Evolutionary conservation across 2,113 vertebrate genomes (phyloP), one percentile per base, ranked within the genome.

Genomic region (Eudorcas thomsonii): DNA sequence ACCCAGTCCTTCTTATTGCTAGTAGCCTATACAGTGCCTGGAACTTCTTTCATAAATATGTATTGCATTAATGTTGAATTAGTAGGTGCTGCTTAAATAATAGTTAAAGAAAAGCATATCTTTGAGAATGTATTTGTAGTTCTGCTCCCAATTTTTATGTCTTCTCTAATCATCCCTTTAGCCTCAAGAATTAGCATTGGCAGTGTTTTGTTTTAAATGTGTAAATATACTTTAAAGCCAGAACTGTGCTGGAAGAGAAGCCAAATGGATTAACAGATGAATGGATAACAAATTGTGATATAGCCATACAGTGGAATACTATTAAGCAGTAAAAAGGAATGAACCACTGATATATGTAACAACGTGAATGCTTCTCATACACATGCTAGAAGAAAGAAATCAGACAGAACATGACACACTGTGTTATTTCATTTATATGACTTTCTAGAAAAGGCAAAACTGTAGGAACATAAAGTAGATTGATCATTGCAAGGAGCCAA

Each of bases 201-300:
- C 28, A 92, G 12, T 11, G 50, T 97, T 97, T 95, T 98, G 12
- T 87, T 95, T 96, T 96, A 82, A 98, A 92, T 71, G 19, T 71
- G 67, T 84, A 50, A 93, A 28, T 91, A 54, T 64, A 88, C 80
- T 95, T 94, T 91, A 88, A 96, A 87, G 89, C 62, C 86, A 94
- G 30, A 88, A 93, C 30, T 89, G 82, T n/a, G 15, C 6, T 94
- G 59, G 36, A 71, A 91, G 94, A 85, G 88, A 96, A 98, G 50
- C 64, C 85, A 96, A 52, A 12, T 94, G 23, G 25, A 50, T 92
- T 19, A 82, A 55, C 15, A 86, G 48, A 25, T 96, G 60, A 87
- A 36, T 54, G 23, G 14, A 57, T 95, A 88, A 78, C 12, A 97
- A 80, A 96, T 36, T 36, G 6, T 94, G 17, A 43, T 83, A 16